These are phyloP conservation scores for Leptinotarsa lineolata DNA, from an alignment of 1,140 invertebrate species.

Conservation along the genomic window DNA sequence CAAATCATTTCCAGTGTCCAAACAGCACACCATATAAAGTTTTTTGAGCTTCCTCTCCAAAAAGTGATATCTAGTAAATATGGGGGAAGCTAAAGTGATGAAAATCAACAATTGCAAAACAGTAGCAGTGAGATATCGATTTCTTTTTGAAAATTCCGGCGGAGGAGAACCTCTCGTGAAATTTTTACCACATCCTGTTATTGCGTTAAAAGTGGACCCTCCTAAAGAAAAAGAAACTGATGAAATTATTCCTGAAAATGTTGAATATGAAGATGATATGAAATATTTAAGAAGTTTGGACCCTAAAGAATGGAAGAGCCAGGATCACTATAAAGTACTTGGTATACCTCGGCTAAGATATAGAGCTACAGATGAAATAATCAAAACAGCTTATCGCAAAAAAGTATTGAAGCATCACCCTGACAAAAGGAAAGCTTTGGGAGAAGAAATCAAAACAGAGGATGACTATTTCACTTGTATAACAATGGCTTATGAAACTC, in stretches of 20 bases:
- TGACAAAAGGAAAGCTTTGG: slow-evolving; percentile 89
- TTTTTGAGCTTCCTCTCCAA: background rate
- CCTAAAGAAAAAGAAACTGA: slow-evolving; percentile 44
- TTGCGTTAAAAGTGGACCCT: slow-evolving; percentile 44
- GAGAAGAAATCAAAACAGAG: slow-evolving; percentile 81
- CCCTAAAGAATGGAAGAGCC: slow-evolving; percentile 97
- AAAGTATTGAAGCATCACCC: slow-evolving; percentile 97
- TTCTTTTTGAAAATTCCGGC: slow-evolving; percentile 45
- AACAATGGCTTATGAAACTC: slow-evolving; percentile 94
- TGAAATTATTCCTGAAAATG: slow-evolving; percentile 64
- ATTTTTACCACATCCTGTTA: slow-evolving; percentile 48
- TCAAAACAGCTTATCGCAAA: slow-evolving; percentile 88
- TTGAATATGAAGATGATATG: slow-evolving; percentile 79
- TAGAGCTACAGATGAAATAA: slow-evolving; percentile 87
- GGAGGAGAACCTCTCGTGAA: slow-evolving; percentile 41
- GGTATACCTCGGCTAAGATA: slow-evolving; percentile 77
- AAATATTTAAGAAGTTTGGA: slow-evolving; percentile 85
- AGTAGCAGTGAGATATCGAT: slow-evolving; percentile 52
- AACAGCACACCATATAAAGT: background rate
- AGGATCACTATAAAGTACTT: slow-evolving; percentile 95
- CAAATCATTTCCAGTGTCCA: no score
- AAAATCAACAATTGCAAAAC: slow-evolving; percentile 41
- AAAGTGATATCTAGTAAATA: slow-evolving; percentile 27
- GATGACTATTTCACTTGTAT: slow-evolving; percentile 99
- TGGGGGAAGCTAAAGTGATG: slow-evolving; percentile 44